Percentiles rank a stretch among this genome's conserved stretches.
Evolutionary conservation across 2,797 vertebrate genomes (phyloP).

Genomic region (Oryzias dopingdopingensis): DNA sequence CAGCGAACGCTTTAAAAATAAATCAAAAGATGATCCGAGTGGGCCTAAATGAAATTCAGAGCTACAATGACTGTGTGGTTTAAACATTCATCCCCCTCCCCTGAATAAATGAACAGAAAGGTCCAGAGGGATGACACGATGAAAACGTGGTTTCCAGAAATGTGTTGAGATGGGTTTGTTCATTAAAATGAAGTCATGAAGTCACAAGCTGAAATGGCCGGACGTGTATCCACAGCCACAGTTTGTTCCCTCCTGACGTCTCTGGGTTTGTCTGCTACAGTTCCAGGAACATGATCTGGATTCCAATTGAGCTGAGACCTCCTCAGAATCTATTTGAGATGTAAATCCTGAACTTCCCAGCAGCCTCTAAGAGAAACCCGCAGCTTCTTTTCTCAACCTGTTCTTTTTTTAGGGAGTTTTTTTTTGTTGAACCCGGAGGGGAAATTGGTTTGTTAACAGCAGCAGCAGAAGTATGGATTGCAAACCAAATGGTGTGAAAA

Average conservation of each 20-base stretch:
- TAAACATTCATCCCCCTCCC: no score
- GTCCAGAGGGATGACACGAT: no score
- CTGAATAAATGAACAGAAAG: no score
- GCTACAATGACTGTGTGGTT: no score
- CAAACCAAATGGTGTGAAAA: constrained; percentile 6
- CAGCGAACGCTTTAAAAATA: no score
- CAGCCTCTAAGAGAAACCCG: constrained; percentile 13
- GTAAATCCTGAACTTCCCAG: constrained; percentile 17
- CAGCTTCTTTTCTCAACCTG: neutral
- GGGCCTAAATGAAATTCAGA: no score
- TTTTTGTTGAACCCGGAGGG: constrained; percentile 32
- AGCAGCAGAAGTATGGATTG: constrained; percentile 19
- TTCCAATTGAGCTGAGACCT: constrained; percentile 1
- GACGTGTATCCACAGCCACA: neutral
- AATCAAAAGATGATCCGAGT: no score
- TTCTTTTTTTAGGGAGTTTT: constrained; percentile 4
- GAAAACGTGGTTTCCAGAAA: no score
- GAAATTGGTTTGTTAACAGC: constrained; percentile 47
- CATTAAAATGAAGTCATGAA: no score
- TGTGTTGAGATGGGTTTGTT: no score
- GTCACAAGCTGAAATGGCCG: neutral
- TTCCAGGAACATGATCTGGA: constrained; percentile 16
- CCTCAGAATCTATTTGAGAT: constrained; percentile 22
- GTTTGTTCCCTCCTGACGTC: neutral
- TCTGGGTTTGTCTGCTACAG: neutral